Evolutionary conservation across 35 echinoderm and acorn worm species (phyloP).

Genomic region (Stichopus chloronotus): DNA sequence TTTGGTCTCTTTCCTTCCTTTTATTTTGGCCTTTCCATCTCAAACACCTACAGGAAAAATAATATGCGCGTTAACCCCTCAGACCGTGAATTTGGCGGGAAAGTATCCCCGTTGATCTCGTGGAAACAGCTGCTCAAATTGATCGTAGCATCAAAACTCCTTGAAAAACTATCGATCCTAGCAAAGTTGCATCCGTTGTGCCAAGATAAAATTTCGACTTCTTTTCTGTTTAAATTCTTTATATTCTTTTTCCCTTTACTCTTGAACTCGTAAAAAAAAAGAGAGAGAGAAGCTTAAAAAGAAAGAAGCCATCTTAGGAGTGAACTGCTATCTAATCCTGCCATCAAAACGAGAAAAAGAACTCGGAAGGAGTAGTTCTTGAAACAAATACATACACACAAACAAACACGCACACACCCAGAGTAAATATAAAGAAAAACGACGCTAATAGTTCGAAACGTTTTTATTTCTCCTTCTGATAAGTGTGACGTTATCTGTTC

Average conservation of each 20-base stretch:
- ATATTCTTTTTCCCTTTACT: neutral
- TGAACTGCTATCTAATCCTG: neutral
- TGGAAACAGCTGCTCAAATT: conserved; percentile 9
- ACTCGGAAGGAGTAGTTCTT: too few relatives aligned
- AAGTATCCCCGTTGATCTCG: neutral
- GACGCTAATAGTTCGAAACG: too few relatives aligned
- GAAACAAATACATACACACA: too few relatives aligned
- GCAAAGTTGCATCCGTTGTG: neutral
- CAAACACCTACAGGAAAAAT: neutral
- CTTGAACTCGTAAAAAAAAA: neutral
- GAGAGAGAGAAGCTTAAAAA: neutral
- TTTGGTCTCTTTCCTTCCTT: too few relatives aligned
- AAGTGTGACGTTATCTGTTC: too few relatives aligned
- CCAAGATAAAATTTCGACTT: conserved; percentile 10
- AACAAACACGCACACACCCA: too few relatives aligned
- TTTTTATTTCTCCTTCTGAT: too few relatives aligned
- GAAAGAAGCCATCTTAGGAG: neutral
- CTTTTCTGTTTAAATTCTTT: neutral
- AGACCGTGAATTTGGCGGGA: conserved; percentile 18
- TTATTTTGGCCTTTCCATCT: neutral
- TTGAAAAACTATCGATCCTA: neutral
- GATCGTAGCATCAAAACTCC: conserved; percentile 4
- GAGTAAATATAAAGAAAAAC: too few relatives aligned
- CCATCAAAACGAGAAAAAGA: neutral
- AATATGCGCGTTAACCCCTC: conserved; percentile 5